These are phyloP conservation scores for Motacilla tschutschensis DNA, from an alignment of 2,113 vertebrate genomes.

Conservation along the genomic window DNA sequence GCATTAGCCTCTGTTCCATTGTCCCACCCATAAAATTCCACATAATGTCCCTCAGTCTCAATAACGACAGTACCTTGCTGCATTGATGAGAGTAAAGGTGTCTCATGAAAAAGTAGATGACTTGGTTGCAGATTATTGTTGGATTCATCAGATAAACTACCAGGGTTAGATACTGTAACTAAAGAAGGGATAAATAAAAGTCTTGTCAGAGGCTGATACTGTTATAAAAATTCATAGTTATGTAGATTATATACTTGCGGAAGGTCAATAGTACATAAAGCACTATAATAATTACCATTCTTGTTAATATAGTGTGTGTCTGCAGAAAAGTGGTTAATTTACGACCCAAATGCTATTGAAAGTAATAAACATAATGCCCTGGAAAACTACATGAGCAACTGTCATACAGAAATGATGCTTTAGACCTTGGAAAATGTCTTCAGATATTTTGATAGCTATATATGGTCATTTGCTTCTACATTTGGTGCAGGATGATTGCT, in stretches of 20 bases:
- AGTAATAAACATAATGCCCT: background rate
- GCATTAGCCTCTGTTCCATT: background rate
- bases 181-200: background rate
- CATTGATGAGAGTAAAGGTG: background rate
- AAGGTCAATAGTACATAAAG: background rate
- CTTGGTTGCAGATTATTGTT: background rate
- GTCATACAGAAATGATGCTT: background rate
- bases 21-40: background rate
- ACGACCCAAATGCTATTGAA: background rate
- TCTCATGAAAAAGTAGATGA: background rate
- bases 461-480: background rate
- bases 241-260: background rate
- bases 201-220: background rate
- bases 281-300: background rate
- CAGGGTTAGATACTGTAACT: background rate
- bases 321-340: background rate
- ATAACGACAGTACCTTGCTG: fast-evolving
- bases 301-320: background rate
- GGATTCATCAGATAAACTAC: background rate
- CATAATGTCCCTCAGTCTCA: background rate
- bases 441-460: background rate
- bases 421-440: background rate
- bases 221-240: background rate
- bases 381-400: background rate
- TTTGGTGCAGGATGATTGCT: background rate